These are phyloP conservation scores for Scarus forsteni DNA, from an alignment of 2,797 vertebrate species.

Conservation along the genomic window DNA sequence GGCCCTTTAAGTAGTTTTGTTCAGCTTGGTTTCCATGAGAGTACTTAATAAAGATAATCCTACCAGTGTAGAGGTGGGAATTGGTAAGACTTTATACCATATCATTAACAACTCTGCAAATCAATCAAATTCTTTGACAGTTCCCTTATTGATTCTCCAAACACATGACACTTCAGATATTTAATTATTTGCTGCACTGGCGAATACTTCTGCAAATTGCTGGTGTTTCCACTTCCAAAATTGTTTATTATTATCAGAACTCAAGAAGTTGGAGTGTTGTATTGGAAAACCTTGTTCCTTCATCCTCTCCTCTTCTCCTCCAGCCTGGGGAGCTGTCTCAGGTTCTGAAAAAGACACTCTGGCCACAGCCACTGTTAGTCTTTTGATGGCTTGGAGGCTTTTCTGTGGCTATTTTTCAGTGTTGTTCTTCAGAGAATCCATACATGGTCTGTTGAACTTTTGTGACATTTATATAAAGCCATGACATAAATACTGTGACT, in stretches of 20 bases:
- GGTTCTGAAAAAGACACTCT: slow-evolving; percentile 59
- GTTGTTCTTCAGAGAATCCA: slow-evolving; percentile 39
- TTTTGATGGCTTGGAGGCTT: slow-evolving; percentile 35
- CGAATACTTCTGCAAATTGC: no score
- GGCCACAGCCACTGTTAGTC: slow-evolving; percentile 22
- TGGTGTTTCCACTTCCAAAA: no score
- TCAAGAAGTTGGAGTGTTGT: neutral
- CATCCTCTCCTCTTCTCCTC: neutral
- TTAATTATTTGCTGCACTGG: no score
- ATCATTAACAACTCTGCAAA: no score
- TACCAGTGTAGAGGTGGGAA: no score
- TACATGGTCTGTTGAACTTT: slow-evolving; percentile 36
- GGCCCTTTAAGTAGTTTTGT: neutral
- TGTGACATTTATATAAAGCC: slow-evolving; percentile 1
- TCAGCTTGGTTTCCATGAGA: neutral
- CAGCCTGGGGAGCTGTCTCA: slow-evolving; percentile 35
- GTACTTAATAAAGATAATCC: no score
- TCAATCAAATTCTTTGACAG: no score
- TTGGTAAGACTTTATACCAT: no score
- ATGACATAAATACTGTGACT: no score
- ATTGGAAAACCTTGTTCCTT: neutral
- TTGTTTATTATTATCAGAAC: neutral
- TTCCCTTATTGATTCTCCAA: no score
- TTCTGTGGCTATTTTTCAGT: slow-evolving; percentile 32
- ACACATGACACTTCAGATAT: no score